These are phyloP conservation scores for Xerus rutilus DNA, from an alignment of 2,797 vertebrate species.

Conservation along the genomic window DNA sequence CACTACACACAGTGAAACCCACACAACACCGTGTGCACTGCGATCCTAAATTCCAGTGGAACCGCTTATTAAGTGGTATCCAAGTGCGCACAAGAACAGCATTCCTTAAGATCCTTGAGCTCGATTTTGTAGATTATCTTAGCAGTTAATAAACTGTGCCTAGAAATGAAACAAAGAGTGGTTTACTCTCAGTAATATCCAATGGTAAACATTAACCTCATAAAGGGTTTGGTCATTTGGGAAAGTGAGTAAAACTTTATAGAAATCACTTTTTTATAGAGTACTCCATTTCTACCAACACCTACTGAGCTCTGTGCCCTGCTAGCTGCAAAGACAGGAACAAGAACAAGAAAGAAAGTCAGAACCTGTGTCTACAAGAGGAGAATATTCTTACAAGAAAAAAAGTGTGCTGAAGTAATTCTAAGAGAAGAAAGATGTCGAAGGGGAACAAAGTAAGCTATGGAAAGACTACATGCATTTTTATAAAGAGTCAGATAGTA, in stretches of 20 bases:
- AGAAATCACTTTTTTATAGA: neutral
- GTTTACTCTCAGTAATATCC: neutral
- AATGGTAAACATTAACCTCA: neutral
- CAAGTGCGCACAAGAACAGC: neutral
- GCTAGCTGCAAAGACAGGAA: neutral
- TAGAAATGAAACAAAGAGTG: constrained; percentile 19
- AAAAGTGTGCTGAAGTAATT: neutral
- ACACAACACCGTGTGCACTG: neutral
- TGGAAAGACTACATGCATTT: neutral
- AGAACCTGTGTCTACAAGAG: neutral
- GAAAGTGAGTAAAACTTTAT: constrained; percentile 8
- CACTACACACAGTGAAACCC: neutral
- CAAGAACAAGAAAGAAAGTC: neutral
- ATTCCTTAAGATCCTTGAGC: neutral
- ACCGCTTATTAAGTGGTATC: neutral
- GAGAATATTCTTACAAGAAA: neutral
- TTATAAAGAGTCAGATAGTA: neutral
- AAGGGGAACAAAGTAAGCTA: neutral
- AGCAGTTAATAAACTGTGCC: neutral
- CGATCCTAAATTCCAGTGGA: neutral
- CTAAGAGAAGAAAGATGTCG: neutral
- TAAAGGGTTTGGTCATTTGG: neutral
- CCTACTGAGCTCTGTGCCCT: neutral
- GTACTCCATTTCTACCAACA: neutral
- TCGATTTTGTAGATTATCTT: neutral